Conservation (phyloP, 2,888 invertebrate genomes). For the Drosophila suboccidentalis region DNA sequence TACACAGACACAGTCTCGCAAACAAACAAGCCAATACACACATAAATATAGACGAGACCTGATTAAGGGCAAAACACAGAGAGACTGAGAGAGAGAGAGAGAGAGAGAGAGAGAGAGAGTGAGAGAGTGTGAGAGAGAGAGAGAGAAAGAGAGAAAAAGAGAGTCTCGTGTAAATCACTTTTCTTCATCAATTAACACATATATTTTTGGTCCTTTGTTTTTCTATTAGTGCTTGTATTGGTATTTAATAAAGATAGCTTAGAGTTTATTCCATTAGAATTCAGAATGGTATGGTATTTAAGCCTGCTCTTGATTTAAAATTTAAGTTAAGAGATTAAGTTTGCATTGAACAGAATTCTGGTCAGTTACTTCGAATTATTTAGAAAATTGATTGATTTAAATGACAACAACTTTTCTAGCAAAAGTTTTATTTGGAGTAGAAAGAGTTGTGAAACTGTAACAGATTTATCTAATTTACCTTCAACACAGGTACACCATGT, state of each 20-base stretch:
- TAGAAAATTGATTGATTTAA: background rate
- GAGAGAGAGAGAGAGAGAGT: background rate
- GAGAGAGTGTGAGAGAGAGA: background rate
- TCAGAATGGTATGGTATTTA: constrained; percentile 1
- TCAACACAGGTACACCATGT: too few relatives aligned
- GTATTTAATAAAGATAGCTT: constrained; percentile 49
- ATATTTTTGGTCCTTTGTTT: constrained; percentile 43
- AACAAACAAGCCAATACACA: constrained; percentile 1
- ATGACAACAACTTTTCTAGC: background rate
- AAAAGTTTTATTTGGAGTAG: background rate
- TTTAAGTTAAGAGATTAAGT: background rate
- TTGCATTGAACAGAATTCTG: background rate
- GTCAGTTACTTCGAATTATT: background rate
- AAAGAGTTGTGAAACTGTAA: background rate
- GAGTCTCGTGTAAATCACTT: constrained; percentile 18
- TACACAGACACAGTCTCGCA: constrained; percentile 1
- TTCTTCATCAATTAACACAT: constrained; percentile 73
- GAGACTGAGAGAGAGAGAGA: background rate
- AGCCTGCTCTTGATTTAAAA: background rate
- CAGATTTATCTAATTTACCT: too few relatives aligned
- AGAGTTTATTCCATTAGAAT: constrained; percentile 13
- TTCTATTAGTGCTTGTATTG: constrained; percentile 29
- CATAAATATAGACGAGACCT: constrained; percentile 1
- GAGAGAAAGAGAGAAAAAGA: too few relatives aligned
- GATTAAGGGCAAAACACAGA: background rate